Conservation (phyloP, 2,888 invertebrate species). For the Diarsia dahlii region DNA sequence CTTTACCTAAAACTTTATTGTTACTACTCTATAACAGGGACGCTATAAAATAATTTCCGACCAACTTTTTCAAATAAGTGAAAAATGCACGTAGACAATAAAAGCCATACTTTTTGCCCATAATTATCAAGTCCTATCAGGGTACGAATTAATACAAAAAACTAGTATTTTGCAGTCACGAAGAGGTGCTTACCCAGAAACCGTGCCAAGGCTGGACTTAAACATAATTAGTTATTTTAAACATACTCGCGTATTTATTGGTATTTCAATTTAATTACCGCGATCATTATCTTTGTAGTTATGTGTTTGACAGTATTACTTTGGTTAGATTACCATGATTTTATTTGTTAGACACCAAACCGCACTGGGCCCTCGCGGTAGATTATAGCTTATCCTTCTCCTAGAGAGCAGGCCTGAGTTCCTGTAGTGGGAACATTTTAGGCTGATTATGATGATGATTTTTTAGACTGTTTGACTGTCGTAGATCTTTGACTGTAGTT, state of each 20-base stretch:
- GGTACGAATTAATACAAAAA: conserved; percentile 50
- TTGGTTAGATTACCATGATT: conserved; percentile 18
- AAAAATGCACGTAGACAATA: conserved; percentile 15
- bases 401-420: too few species aligned
- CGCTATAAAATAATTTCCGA: neutral
- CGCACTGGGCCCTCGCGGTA: too few species aligned
- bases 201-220: conserved; percentile 64
- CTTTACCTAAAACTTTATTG: neutral
- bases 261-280: conserved; percentile 67
- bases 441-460: neutral
- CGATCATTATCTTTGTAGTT: conserved; percentile 51
- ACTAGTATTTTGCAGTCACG: conserved; percentile 61
- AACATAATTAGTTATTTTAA: conserved; percentile 68
- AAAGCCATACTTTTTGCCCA: conserved; percentile 22
- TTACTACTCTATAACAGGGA: neutral
- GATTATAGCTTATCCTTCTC: too few species aligned
- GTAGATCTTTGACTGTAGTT: neutral
- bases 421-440: too few species aligned
- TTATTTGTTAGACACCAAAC: neutral
- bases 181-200: conserved; percentile 57
- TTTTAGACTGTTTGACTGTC: neutral
- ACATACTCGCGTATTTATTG: conserved; percentile 58
- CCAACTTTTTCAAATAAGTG: neutral
- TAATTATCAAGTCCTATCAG: conserved; percentile 24
- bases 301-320: conserved; percentile 43